Conservation (phyloP, 2,113 vertebrate genomes). For the Ceyx melanurus region DNA sequence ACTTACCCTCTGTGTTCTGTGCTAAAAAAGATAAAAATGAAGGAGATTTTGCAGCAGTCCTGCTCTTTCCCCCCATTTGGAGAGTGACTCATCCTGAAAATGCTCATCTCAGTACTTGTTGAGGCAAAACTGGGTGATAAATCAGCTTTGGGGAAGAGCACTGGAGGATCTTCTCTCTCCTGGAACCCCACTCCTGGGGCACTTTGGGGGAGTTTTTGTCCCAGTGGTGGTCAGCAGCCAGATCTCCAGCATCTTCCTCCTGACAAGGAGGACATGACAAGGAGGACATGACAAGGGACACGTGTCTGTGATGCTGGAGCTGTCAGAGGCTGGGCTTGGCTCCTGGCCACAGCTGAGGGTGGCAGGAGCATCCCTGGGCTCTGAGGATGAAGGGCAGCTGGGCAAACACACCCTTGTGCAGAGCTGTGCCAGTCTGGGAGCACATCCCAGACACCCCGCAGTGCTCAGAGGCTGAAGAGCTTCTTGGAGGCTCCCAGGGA, state of each 20-base stretch:
- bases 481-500: neutral
- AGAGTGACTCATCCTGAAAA: neutral
- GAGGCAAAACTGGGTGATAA: neutral
- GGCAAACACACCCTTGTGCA: accelerated
- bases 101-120: neutral
- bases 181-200: accelerated
- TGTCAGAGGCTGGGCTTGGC: neutral
- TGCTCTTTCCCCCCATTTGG: neutral
- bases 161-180: neutral
- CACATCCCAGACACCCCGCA: accelerated
- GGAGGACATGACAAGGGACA: neutral
- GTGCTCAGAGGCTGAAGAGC: neutral
- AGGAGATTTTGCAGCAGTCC: neutral
- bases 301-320: neutral
- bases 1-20: neutral
- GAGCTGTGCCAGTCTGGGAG: accelerated
- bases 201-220: neutral
- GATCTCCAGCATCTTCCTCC: neutral
- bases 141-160: neutral
- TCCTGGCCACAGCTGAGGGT: neutral
- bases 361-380: neutral
- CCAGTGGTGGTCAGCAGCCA: neutral
- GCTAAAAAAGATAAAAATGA: neutral
- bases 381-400: neutral
- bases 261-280: too few species aligned